Percentiles rank a stretch among this genome's conserved stretches.
phyloP scores from a whole-genome alignment of 2,113 vertebrate genomes.

The Pipa parva region DNA sequence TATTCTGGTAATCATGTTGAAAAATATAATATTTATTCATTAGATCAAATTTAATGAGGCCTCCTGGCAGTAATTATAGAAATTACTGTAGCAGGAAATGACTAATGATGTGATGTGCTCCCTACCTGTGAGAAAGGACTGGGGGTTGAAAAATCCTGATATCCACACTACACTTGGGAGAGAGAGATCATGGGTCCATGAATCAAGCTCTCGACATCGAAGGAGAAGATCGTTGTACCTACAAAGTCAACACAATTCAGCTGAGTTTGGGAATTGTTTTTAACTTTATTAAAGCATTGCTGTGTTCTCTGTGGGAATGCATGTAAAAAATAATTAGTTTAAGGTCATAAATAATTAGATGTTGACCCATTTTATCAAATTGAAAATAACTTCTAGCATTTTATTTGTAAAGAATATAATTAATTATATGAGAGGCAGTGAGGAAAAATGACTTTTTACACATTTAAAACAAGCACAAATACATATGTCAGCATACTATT shows the following conservation, averaged over 20 bases:
- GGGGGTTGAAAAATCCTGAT: constrained; percentile 89
- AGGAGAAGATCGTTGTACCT: constrained; percentile 68
- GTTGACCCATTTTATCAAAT: too few relatives aligned
- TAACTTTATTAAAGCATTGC: background rate
- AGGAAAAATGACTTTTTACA: too few relatives aligned
- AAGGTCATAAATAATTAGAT: too few relatives aligned
- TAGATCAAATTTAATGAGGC: constrained; percentile 99
- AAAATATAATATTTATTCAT: constrained; percentile 99
- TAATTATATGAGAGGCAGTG: too few relatives aligned
- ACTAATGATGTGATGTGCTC: constrained; percentile 89
- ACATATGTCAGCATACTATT: too few relatives aligned
- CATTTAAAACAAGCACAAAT: too few relatives aligned
- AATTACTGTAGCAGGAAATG: constrained; percentile 99
- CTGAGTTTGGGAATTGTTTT: background rate
- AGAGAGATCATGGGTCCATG: constrained; percentile 76
- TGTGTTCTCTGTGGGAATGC: too few relatives aligned
- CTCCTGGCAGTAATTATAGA: constrained; percentile 99
- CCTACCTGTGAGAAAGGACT: constrained; percentile 95
- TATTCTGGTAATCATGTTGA: constrained; percentile 99
- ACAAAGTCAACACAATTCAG: constrained; percentile 50
- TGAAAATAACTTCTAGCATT: too few relatives aligned
- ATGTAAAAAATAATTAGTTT: too few relatives aligned
- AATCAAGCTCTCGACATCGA: constrained; percentile 70
- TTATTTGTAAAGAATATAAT: too few relatives aligned
- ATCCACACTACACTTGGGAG: constrained; percentile 84